phyloP scores from a whole-genome alignment of 37 sponge, comb jelly and placozoan species.

The Mnemiopsis leidyi region DNA sequence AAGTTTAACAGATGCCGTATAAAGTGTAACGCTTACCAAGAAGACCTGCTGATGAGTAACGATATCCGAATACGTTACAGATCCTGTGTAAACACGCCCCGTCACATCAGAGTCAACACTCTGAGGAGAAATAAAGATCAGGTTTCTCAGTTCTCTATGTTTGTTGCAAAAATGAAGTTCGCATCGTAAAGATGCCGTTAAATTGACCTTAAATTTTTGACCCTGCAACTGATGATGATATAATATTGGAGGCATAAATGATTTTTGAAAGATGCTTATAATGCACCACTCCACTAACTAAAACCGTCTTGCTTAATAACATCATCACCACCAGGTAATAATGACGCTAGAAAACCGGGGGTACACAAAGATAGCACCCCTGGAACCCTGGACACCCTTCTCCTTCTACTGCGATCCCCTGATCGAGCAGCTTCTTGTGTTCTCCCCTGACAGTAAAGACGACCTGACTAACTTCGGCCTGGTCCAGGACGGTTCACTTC shows the following conservation, averaged over 20 bases:
- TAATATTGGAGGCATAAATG: no score
- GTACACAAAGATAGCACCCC: slow-evolving; percentile 60
- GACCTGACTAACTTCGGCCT: slow-evolving; percentile 60
- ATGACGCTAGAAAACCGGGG: slow-evolving; percentile 55
- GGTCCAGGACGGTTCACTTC: slow-evolving; percentile 54
- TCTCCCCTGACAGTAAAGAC: slow-evolving; percentile 48
- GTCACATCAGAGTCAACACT: slow-evolving; percentile 39
- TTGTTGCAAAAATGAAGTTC: no score
- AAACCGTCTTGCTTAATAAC: no score
- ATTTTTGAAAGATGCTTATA: no score
- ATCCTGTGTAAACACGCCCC: slow-evolving; percentile 25
- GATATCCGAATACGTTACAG: slow-evolving; percentile 14
- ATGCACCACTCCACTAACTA: no score
- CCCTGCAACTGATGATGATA: no score
- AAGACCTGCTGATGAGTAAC: slow-evolving; percentile 40
- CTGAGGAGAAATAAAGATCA: slow-evolving; percentile 58
- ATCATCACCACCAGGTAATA: slow-evolving; percentile 45
- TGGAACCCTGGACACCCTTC: slow-evolving; percentile 44
- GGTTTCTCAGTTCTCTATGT: no score
- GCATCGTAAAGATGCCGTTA: no score
- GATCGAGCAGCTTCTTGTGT: slow-evolving; percentile 36
- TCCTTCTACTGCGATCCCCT: slow-evolving; percentile 59
- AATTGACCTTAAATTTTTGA: no score
- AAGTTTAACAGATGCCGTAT: slow-evolving; percentile 7
- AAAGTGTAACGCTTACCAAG: slow-evolving; percentile 48